Percentiles rank a stretch among this genome's conserved stretches.
Evolutionary conservation across 2,888 invertebrate species (phyloP).

Genomic region (Cheilosia urbana): DNA sequence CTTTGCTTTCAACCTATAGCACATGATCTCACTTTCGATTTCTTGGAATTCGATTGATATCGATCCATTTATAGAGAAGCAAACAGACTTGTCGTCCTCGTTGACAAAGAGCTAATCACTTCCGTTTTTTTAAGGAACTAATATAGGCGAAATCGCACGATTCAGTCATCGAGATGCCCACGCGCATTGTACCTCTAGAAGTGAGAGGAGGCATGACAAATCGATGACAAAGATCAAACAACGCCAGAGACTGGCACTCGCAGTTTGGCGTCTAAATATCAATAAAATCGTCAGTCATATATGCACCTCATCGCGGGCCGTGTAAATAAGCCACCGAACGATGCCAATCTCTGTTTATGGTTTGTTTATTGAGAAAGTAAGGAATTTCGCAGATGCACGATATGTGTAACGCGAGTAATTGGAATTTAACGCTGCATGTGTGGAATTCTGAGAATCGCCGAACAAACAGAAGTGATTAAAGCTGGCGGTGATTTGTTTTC

Average conservation of each 20-base stretch:
- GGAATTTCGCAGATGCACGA: conserved; percentile 55
- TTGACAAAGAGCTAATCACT: conserved; percentile 48
- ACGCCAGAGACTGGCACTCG: background rate
- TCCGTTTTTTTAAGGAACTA: conserved; percentile 40
- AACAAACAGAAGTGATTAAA: conserved; percentile 15
- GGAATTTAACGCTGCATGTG: conserved; percentile 32
- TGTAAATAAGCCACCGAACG: conserved; percentile 29
- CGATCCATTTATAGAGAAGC: conserved; percentile 44
- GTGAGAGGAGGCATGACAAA: background rate
- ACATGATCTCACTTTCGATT: conserved; percentile 48
- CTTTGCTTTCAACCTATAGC: conserved; percentile 1
- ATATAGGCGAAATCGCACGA: conserved; percentile 19
- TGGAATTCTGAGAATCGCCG: conserved; percentile 28
- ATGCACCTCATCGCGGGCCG: conserved; percentile 15
- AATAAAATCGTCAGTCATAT: conserved; percentile 61
- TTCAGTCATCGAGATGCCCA: conserved; percentile 29
- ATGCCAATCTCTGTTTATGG: conserved; percentile 43
- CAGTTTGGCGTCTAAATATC: conserved; percentile 67
- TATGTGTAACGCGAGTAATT: conserved; percentile 9
- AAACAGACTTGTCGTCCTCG: background rate
- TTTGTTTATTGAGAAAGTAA: conserved; percentile 62
- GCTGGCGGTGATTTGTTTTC: background rate
- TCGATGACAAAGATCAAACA: conserved; percentile 24
- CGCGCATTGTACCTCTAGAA: conserved; percentile 7
- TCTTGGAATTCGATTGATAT: conserved; percentile 30